Base-by-base conservation (phyloP, 2,113 vertebrate species). In the Colius striatus region DNA sequence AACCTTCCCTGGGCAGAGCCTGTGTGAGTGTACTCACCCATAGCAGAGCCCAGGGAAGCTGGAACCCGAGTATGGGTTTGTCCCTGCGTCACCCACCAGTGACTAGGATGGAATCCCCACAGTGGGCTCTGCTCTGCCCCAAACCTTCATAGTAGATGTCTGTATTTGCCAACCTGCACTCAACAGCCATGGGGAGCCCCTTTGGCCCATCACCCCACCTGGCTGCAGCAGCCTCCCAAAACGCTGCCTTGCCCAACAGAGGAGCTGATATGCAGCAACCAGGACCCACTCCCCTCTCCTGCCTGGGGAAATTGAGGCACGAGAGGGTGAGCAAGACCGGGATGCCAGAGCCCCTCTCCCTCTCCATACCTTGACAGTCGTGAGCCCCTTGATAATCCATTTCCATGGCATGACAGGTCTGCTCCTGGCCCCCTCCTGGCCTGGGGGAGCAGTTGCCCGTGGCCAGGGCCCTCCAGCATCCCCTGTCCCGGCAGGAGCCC, bases 331-430 rank as follows among this genome's bases (percentile, higher is more conserved):
- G 60, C 6, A 5, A 80, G 27, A 18, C 3, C 3, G 6, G 20
- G n/a, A 86, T 5, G 3, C 20, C 32, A 83, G 32, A 83, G 25
- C 7, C 20, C 45, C 67, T 68, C 53, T 85, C 62, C 53, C 8
- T 67, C 58, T 79, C 36, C 96, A 6, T 98, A 98, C 98, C 97
- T 98, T 97, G 30, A 94, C 5, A 2, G 77, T 30, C 13, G 87
- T 14, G 2, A 97, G 53, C 15, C 91, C 77, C 92, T 95, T 97
- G 45, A 77, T 93, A 75, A 90, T 95, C 94, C 93, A 90, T 32
- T 82, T 94, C 94, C 96, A 97, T 1, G 93, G 89, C 97, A 97
- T 96, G 66, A 41, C 13, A 2, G n/a, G 71, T 50, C 21, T 8
- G 13, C 34, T 86, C 60, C 66, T 6, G 8, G 53, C 29, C 47